Base-by-base conservation (phyloP, 1,140 invertebrate species). In the Carcinoscorpius rotundicauda region DNA sequence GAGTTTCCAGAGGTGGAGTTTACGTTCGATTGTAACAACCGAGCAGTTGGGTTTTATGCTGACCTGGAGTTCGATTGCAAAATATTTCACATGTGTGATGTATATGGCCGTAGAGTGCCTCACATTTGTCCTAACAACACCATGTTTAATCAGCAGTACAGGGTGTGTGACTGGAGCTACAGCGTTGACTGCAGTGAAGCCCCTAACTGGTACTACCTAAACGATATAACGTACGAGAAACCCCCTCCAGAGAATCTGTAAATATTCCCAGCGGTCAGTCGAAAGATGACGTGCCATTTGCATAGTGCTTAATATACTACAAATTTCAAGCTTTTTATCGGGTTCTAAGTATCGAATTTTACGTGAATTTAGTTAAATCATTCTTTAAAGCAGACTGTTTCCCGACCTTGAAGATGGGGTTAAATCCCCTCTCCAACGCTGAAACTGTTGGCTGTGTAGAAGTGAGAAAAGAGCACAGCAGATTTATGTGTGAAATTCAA, bases 1-100 rank as follows among this genome's bases (percentile, higher is more conserved):
- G 81, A 82, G 72, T 81, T 83, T 74, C 80, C 82, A 63, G 83
- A 83, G 72, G 76, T 83, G 57, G 83, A 81, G 58, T 82, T 84
- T 70, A 82, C 79, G 11, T 84, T 84, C 70, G 81, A 83, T 76
- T 84, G 82, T 71, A 75, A 76, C 55, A 74, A 82, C 67, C 74
- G 79, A 64, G 75, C 82, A 3, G 78, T 83, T 51, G 82, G 82
- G 4, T 83, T 83, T 69, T 84, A 84, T 71, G 82, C 82, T 5
- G 82, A 84, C 71, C 77, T 79, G 60, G 82, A 84, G 71, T 82
- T 83, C 72, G 79, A 82, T 72, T 84, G 82, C 72, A 81, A 83
- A 75, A 81, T 84, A 64, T 84, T 84, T 71, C 83, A 84, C 70
- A 83, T 84, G 81, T 84, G 83, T 71, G 82, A 84, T 69, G 82